Evolutionary conservation across 1,140 invertebrate genomes (phyloP), one percentile per base, ranked within the genome.

Genomic region (Armadillidium nasatum): DNA sequence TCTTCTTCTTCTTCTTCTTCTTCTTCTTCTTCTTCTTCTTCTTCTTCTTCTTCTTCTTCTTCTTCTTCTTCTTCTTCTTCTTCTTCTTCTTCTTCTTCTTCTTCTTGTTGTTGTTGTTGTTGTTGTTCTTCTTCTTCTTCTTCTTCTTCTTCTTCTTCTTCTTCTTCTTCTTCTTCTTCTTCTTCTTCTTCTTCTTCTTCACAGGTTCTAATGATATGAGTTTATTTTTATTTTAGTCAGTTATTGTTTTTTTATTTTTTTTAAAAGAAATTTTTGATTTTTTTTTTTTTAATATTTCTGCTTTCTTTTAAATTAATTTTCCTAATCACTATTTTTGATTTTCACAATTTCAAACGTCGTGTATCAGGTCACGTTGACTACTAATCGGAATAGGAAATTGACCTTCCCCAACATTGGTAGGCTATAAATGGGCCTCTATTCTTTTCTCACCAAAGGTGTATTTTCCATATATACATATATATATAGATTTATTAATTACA

Each of bases 11-110:
- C 50, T 33, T 74, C 4, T 70, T n/a, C 45, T 2, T 50, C 73
- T 74, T 45, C 19, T n/a, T 66, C 73, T 50, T 0, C 19, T 45
- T 50, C 2, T 50, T 33, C 50, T 13, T 33, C 70, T 74, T 13
- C 44, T 68, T 0, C 75, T 76, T 68, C 1, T 22, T 70, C 72
- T 75, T 68, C 71, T n/a, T 75, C 72, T 75, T 0, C 21, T 23
- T 6, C 22, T 21, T 9, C 11, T 15, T n/a, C 19, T 73, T 0
- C 15, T 0, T 10, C 19, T 10, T 11, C 10, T 33, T 33, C 33
- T 50, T 23, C n/a, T 66, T 54, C 72, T 75, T n/a, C n/a, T 15
- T 73, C 10, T 45, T 2, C 44, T 22, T 60, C 23, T 11, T 10
- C 33, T 7, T 73, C 46, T 54, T 7, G 11, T 6, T 22, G 9